phyloP scores from a whole-genome alignment of 2,888 invertebrate species.

The Drosophila niveifrons region DNA sequence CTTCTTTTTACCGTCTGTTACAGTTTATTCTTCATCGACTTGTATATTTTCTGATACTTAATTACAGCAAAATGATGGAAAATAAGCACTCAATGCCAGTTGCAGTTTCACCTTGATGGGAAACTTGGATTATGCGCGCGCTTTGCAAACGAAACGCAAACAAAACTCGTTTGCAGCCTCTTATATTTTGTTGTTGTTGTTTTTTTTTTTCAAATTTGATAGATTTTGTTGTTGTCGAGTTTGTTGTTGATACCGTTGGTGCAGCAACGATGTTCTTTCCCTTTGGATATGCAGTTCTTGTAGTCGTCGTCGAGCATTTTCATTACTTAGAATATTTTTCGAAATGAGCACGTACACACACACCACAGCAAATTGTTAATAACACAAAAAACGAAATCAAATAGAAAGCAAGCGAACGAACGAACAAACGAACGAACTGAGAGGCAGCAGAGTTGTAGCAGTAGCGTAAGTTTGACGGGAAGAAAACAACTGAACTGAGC shows the following conservation, averaged over 20 bases:
- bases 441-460: conserved; percentile 65
- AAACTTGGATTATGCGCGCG: conserved; percentile 67
- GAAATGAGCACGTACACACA: conserved; percentile 66
- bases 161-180: conserved; percentile 64
- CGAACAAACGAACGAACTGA: conserved; percentile 58
- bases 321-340: conserved; percentile 45
- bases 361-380: conserved; percentile 73
- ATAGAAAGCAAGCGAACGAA: conserved; percentile 79
- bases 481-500: conserved; percentile 67
- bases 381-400: conserved; percentile 79
- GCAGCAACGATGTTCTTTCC: conserved; percentile 30
- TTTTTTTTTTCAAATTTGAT: conserved; percentile 39
- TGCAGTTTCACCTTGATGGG: conserved; percentile 74
- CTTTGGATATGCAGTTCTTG: conserved; percentile 42
- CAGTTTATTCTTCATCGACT: conserved; percentile 16
- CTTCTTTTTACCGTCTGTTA: conserved; percentile 21
- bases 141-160: conserved; percentile 49
- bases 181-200: neutral
- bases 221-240: conserved; percentile 27
- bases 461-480: conserved; percentile 63
- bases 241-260: conserved; percentile 33
- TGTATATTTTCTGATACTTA: conserved; percentile 16
- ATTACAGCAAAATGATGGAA: conserved; percentile 23
- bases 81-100: conserved; percentile 64
- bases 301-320: conserved; percentile 51